Percentiles rank a stretch among this genome's conserved stretches.
Evolutionary conservation across 2,888 invertebrate species (phyloP).

Genomic region (Heliconius erato): DNA sequence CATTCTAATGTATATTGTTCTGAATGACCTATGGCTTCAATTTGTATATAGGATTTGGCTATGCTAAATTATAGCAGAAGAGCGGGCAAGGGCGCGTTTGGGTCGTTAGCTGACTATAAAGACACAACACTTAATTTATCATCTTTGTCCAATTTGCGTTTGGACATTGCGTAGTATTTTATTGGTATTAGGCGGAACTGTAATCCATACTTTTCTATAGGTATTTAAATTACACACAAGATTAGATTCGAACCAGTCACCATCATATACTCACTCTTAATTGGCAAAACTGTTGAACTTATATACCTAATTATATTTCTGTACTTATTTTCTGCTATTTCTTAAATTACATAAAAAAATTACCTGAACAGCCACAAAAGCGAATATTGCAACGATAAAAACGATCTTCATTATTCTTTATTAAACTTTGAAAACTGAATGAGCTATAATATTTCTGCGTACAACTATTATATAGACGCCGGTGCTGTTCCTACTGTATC

Average conservation of each 20-base stretch:
- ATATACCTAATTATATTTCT: no score
- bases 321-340: no score
- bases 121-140: not conserved
- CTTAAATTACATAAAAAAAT: not conserved
- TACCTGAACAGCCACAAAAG: conserved; percentile 76
- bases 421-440: conserved; percentile 21
- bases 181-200: not conserved
- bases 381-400: conserved; percentile 66
- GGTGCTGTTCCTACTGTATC: conserved; percentile 54
- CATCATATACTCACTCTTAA: not conserved
- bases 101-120: no score
- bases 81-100: no score
- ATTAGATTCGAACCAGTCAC: not conserved
- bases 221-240: not conserved
- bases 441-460: not conserved
- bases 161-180: no score
- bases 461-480: conserved; percentile 68
- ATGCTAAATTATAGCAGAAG: no score
- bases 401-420: conserved; percentile 69
- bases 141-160: not conserved
- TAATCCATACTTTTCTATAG: not conserved
- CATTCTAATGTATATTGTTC: no score
- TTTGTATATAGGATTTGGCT: no score
- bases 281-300: not conserved
- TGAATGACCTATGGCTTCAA: no score